Evolutionary conservation across 2,797 vertebrate genomes (phyloP).

Genomic region (Gadopsis marmoratus): DNA sequence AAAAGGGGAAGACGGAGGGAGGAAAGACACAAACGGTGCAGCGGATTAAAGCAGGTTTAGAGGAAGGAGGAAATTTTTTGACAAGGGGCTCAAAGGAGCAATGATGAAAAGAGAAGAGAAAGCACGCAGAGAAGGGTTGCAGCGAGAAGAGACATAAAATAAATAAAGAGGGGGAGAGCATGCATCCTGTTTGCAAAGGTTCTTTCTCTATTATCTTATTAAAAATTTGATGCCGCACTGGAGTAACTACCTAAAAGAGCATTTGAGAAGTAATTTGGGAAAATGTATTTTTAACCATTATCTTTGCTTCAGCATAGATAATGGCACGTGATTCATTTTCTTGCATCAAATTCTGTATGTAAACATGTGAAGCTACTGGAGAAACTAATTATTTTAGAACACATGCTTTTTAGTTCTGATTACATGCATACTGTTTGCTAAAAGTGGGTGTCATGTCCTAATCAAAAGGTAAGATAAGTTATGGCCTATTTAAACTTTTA

Average conservation of each 20-base stretch:
- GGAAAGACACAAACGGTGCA: slow-evolving; percentile 1
- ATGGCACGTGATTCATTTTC: neutral
- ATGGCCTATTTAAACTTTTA: neutral
- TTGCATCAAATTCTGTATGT: neutral
- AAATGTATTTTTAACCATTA: too few relatives aligned
- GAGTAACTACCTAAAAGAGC: neutral
- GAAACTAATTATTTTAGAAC: neutral
- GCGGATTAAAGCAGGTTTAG: slow-evolving; percentile 28
- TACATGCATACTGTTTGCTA: neutral
- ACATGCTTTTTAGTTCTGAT: neutral
- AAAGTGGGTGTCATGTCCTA: neutral
- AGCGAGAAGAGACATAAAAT: slow-evolving; percentile 3
- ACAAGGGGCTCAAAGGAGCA: slow-evolving; percentile 32
- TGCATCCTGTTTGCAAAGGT: neutral
- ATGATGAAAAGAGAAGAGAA: slow-evolving; percentile 33
- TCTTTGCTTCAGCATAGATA: too few relatives aligned
- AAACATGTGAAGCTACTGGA: neutral
- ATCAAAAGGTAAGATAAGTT: neutral
- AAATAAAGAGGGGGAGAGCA: slow-evolving; percentile 1
- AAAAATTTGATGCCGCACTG: neutral
- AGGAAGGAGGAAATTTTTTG: slow-evolving; percentile 13
- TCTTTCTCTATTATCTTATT: too few relatives aligned
- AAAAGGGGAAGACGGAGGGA: neutral
- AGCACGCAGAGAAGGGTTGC: slow-evolving; percentile 6
- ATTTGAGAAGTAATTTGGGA: neutral